phyloP scores from a whole-genome alignment of 1,140 invertebrate species.

The Cotesia vestalis region DNA sequence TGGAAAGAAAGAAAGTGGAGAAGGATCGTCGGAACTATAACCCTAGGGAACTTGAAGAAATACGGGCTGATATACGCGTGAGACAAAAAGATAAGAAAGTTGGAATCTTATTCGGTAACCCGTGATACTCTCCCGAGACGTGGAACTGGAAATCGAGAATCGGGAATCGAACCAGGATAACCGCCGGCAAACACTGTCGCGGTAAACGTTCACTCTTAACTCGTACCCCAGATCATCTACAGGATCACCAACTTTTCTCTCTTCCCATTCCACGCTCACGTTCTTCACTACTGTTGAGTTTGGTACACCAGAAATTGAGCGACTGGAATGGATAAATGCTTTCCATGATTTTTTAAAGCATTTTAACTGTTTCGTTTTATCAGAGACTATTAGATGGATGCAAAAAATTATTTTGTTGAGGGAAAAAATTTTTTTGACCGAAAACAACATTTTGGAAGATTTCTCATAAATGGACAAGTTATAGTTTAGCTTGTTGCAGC shows the following conservation, averaged over 20 bases:
- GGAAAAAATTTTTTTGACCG: no score
- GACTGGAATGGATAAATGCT: background rate
- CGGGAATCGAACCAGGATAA: slow-evolving; percentile 34
- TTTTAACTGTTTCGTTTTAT: no score
- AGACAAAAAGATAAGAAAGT: slow-evolving; percentile 41
- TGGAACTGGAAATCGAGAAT: background rate
- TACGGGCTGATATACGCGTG: slow-evolving; percentile 39
- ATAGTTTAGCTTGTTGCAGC: no score
- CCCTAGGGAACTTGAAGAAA: slow-evolving; percentile 41
- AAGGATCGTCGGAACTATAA: slow-evolving; percentile 32
- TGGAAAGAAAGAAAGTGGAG: slow-evolving; percentile 18
- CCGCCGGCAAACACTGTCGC: slow-evolving; percentile 34
- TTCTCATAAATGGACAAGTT: no score
- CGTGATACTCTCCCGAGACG: slow-evolving; percentile 32
- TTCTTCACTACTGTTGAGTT: slow-evolving; percentile 14
- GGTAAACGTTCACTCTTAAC: slow-evolving; percentile 35
- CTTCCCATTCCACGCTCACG: background rate
- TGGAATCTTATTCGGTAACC: slow-evolving; percentile 3
- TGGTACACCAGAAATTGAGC: background rate
- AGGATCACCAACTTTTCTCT: slow-evolving; percentile 33
- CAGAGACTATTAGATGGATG: no score
- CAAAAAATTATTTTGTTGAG: no score
- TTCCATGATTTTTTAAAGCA: background rate
- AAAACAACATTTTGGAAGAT: no score
- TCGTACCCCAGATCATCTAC: slow-evolving; percentile 36